These are phyloP conservation scores for Cydia fagiglandana DNA, from an alignment of 1,140 invertebrate species.

Conservation along the genomic window DNA sequence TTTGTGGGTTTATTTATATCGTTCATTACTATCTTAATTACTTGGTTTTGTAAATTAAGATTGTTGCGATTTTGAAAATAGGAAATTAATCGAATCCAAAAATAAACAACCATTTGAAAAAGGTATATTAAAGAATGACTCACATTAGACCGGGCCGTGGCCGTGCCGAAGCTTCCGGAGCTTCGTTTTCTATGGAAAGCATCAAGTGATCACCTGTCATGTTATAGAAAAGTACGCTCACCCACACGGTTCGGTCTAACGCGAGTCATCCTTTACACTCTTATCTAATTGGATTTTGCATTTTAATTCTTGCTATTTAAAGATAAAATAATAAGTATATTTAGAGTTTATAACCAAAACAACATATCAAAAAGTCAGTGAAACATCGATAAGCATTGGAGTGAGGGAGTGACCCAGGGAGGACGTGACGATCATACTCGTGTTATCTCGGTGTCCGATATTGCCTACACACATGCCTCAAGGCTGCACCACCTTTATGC, in stretches of 20 bases:
- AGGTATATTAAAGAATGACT: no score
- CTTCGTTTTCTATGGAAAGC: no score
- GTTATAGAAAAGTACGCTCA: no score
- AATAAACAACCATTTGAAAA: not conserved
- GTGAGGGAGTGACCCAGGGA: not conserved
- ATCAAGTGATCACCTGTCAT: no score
- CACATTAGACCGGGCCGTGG: no score
- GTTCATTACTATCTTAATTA: not conserved
- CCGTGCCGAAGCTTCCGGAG: no score
- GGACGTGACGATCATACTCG: not conserved
- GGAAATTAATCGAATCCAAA: not conserved
- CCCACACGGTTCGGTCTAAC: no score
- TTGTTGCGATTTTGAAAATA: not conserved
- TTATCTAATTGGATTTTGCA: no score
- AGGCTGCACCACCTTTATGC: conserved; percentile 7
- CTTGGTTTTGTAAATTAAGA: not conserved
- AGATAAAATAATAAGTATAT: not conserved
- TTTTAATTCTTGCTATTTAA: not conserved
- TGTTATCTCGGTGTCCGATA: not conserved
- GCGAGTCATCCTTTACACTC: no score
- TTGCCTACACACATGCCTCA: not conserved
- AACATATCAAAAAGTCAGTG: not conserved
- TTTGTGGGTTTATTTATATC: conserved; percentile 1
- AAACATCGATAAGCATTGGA: conserved; percentile 1
- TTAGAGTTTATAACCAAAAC: not conserved